Evolutionary conservation across 2,113 vertebrate genomes (phyloP), one percentile per base, ranked within the genome.

Genomic region (Brienomyrus brachyistius): DNA sequence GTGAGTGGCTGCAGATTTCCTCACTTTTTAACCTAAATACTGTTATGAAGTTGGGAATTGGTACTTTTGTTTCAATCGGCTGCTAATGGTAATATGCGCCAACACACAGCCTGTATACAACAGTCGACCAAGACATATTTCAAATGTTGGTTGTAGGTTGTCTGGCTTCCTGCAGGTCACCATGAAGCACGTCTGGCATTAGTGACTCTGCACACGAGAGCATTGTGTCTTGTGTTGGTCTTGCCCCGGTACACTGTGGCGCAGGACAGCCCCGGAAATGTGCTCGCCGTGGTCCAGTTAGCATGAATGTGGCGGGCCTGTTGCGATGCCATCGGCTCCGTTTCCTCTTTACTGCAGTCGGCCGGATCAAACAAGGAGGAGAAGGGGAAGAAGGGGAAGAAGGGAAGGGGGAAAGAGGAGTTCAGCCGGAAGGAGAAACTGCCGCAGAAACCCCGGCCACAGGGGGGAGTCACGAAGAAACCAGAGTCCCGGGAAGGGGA

Each of bases 311-410:
- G 23, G 27, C 3, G 1, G 3, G 1, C 27, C 27, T 4, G 62
- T 31, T 31, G 27, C 27, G 10, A 70, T 70, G 4, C 21, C 31
- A 35, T 17, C 35, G 17, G 35, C 17, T 2, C 3, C 17, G 15
- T 1, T 7, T 83, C 27, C 15, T 17, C 43, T 70, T 27, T 45
- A 85, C 80, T 6, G 3, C 89, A 98, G 98, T 98, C 98, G 50
- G 97, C 98, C 85, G 97, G 97, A 66, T 94, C 96, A 5, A 93
- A 89, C 87, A 99, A 96, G 94, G 98, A 99, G 89, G 98, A 98
- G 90, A 98, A 97, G 90, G 97, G 96, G 15, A 98, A 97, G 89
- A 99, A 98, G 74, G 97, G 96, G 17, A 99, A 97, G 89, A 99
- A 98, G 70, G 97, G 97, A 0, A 99, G 97, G 85, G 92, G 91